phyloP scores from a whole-genome alignment of 2,113 vertebrate species.

The Corvus cornix region DNA sequence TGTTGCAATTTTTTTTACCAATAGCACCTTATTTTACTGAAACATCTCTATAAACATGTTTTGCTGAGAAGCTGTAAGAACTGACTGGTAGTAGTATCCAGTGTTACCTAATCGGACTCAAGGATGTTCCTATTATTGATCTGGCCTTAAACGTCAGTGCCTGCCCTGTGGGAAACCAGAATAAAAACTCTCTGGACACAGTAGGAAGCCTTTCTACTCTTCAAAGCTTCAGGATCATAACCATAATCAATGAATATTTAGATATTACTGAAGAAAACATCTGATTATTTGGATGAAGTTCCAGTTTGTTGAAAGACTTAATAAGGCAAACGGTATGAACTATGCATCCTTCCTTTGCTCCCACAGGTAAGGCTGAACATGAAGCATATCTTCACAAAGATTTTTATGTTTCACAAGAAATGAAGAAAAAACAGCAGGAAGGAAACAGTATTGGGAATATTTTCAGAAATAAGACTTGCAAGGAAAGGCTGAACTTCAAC shows the following conservation, averaged over 20 bases:
- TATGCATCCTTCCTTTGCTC: not conserved
- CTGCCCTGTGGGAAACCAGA: not conserved
- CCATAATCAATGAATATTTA: not conserved
- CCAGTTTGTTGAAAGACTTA: not conserved
- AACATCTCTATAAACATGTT: not conserved
- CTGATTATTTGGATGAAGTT: not conserved
- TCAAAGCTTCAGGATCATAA: not conserved
- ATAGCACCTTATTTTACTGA: not conserved
- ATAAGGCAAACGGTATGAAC: accelerated
- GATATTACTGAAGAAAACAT: not conserved
- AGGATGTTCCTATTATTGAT: accelerated
- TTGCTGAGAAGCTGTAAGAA: not conserved
- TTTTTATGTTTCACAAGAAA: not conserved
- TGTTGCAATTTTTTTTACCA: not conserved
- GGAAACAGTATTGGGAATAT: not conserved
- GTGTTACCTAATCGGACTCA: not conserved
- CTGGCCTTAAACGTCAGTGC: accelerated
- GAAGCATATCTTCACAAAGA: not conserved
- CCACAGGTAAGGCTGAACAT: not conserved
- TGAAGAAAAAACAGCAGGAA: not conserved
- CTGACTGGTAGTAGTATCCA: not conserved
- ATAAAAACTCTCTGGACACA: not conserved
- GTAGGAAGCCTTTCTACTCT: not conserved
- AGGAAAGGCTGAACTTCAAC: not conserved
- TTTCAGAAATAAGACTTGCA: not conserved